A percentile compares a stretch with the other conserved stretches of the same genome.
These are phyloP conservation scores for Drosophila pseudoobscura DNA, from an alignment of 1,140 invertebrate species.

Conservation along the genomic window DNA sequence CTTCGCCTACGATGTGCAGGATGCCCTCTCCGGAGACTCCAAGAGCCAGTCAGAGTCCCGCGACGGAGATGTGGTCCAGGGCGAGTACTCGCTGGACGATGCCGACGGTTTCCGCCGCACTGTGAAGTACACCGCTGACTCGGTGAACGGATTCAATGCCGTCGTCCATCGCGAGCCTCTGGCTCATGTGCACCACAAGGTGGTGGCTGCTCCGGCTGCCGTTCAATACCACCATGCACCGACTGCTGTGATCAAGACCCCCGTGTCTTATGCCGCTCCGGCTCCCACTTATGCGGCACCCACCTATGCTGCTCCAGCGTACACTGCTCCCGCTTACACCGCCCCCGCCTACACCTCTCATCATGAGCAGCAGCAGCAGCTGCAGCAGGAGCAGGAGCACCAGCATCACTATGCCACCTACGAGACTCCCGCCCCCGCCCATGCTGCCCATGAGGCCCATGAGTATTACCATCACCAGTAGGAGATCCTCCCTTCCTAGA, in stretches of 20 bases:
- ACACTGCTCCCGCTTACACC: constrained; percentile 20
- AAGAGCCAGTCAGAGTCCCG: constrained; percentile 86
- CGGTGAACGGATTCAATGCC: constrained; percentile 83
- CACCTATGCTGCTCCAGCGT: constrained; percentile 33
- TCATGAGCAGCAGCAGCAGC: constrained; percentile 52
- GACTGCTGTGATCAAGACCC: constrained; percentile 45
- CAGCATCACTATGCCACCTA: constrained; percentile 68
- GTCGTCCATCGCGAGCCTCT: constrained; percentile 83
- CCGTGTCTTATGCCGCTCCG: constrained; percentile 45
- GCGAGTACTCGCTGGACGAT: constrained; percentile 79
- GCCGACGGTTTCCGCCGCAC: constrained; percentile 82
- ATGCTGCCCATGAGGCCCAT: constrained; percentile 57
- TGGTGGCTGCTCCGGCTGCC: constrained; percentile 54
- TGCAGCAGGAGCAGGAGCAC: constrained; percentile 42
- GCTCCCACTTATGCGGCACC: constrained; percentile 54
- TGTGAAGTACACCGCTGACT: constrained; percentile 84
- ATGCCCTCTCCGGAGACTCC: constrained; percentile 85
- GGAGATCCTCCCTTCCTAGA: neutral
- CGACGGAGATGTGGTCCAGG: constrained; percentile 85
- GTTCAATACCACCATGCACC: constrained; percentile 63
- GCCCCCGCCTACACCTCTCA: constrained; percentile 40
- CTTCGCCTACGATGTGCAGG: constrained; percentile 84
- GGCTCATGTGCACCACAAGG: constrained; percentile 60
- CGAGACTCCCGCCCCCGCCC: constrained; percentile 61
- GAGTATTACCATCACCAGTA: constrained; percentile 75